A percentile compares a stretch with the other conserved stretches of the same genome.
phyloP scores from a whole-genome alignment of 2,888 invertebrate species.

The Lasius fuliginosus region DNA sequence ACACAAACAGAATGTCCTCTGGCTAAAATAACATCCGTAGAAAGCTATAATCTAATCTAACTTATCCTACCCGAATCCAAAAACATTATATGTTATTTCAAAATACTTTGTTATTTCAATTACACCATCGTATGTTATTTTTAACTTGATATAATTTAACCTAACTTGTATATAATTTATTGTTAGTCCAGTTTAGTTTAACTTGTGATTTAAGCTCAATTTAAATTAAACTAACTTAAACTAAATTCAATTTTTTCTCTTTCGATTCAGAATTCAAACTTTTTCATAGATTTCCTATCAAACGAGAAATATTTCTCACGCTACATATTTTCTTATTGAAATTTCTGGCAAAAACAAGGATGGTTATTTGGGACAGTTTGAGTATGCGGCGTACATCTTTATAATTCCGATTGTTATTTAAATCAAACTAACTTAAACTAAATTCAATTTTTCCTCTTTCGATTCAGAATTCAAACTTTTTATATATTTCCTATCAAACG shows the following conservation, averaged over 20 bases:
- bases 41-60: background rate
- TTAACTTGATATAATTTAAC: background rate
- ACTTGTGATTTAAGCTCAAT: background rate
- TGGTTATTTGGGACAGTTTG: no score
- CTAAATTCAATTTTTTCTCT: background rate
- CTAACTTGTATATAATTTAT: background rate
- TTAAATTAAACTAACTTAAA: background rate
- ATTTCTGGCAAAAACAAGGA: no score
- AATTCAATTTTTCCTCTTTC: background rate
- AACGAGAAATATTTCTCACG: background rate
- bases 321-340: no score
- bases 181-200: background rate
- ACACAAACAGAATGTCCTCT: background rate
- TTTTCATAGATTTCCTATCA: background rate
- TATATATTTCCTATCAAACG: background rate
- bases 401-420: no score
- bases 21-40: background rate
- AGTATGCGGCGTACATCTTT: no score
- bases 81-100: background rate
- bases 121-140: background rate
- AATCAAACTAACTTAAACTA: background rate
- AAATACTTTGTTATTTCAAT: background rate
- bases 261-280: background rate
- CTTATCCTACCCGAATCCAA: background rate
- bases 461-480: background rate